Evolutionary conservation across 2,888 invertebrate species (phyloP).

Genomic region (Mimumesa dahlbomi): DNA sequence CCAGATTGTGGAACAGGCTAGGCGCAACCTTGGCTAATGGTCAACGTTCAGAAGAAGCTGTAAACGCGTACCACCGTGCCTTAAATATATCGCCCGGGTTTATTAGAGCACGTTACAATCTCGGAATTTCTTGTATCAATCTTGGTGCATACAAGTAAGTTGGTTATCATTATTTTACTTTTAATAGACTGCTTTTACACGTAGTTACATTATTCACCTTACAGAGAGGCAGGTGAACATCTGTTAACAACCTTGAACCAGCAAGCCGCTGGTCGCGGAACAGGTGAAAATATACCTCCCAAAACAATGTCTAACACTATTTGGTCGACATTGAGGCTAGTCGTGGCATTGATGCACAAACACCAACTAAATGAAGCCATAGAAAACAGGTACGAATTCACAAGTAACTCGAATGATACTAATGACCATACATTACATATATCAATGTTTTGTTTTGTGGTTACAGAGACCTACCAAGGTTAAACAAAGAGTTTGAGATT

Average conservation of each 20-base stretch:
- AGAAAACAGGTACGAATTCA: constrained; percentile 80
- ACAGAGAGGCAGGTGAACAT: constrained; percentile 96
- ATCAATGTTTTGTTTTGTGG: constrained; percentile 51
- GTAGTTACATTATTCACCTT: constrained; percentile 1
- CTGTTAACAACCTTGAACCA: constrained; percentile 95
- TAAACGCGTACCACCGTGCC: constrained; percentile 96
- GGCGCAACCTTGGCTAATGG: constrained; percentile 99
- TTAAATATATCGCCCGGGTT: constrained; percentile 96
- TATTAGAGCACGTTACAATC: constrained; percentile 97
- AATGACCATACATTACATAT: no score
- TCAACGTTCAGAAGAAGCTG: constrained; percentile 96
- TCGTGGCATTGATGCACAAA: constrained; percentile 88
- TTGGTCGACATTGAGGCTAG: constrained; percentile 96
- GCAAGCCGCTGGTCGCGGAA: constrained; percentile 89
- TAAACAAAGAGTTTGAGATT: constrained; percentile 80
- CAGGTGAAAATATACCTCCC: constrained; percentile 78
- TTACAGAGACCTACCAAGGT: constrained; percentile 78
- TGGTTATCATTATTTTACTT: background rate
- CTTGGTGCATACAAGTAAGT: constrained; percentile 90
- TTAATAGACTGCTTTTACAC: no score
- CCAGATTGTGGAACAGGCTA: constrained; percentile 97
- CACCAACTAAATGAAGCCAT: constrained; percentile 81
- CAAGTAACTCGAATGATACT: no score
- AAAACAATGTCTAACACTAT: constrained; percentile 93
- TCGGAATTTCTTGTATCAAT: constrained; percentile 98